Evolutionary conservation across 2,888 invertebrate species (phyloP), one percentile per base, ranked within the genome.

Genomic region (Metallyticus violacea): DNA sequence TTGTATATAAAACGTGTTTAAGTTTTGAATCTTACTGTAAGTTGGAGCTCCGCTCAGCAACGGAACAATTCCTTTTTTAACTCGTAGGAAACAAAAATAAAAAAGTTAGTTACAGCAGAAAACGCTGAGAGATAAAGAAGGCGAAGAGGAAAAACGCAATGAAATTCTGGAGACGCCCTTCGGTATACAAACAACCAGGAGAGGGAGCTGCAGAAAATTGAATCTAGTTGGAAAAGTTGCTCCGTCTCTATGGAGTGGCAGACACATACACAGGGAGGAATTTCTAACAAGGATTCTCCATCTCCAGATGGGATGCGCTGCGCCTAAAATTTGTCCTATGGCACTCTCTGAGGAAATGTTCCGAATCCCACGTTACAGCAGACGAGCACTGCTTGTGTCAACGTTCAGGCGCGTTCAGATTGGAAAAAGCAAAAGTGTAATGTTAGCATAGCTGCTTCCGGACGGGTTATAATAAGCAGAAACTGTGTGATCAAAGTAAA

Each of bases 141-240:
- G 22, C 40, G 40, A 22, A 81, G 77, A 83, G 29, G 29, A 22
- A 83, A 28, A 27, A 76, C 77, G 77, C 29, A 83, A 83, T 28
- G 77, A 27, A 83, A 77, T 83, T 83, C 77, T 29, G 83, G 9
- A 28, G 83, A 77, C 27, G n/a, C 83, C 27, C 76, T 62, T 15
- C 30, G 26, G 83, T 83, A 28, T 83, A 83, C 83, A 83, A 83
- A 83, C 83, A 77, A 83, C 83, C 25, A 26, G 83, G 30, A 30
- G 27, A 27, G 79, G n/a, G 76, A 82, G 82, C 76, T 82, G 62
- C 29, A 25, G 7, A 82, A 82, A 82, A 82, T 76, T 82, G 82
- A 82, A 82, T 82, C 26, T 26, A 82, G 62, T 82, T 82, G 62
- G 76, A 82, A 30, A 82, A 76, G 26, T 80, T 26, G 82, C 9